These are phyloP conservation scores for Andrena bucephala DNA, from an alignment of 2,888 invertebrate genomes.

Conservation along the genomic window DNA sequence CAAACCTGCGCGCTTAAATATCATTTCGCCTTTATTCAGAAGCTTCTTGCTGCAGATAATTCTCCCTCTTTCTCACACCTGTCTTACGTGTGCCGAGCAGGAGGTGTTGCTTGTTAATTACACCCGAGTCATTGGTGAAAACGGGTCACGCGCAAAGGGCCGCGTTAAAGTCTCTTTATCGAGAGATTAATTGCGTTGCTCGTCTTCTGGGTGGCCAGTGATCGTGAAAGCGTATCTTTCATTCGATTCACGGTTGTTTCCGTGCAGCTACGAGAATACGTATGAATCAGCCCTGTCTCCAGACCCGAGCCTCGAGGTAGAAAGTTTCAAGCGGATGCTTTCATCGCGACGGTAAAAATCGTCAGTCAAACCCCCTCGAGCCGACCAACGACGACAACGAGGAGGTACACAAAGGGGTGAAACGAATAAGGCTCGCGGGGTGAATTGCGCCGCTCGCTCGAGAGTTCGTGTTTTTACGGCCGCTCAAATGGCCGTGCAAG, in stretches of 20 bases:
- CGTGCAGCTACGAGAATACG: background rate
- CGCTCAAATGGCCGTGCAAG: slow-evolving; percentile 6
- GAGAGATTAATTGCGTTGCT: slow-evolving; percentile 46
- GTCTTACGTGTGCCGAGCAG: background rate
- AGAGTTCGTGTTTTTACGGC: slow-evolving; percentile 30
- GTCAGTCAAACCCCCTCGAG: slow-evolving; percentile 18
- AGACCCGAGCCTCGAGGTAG: background rate
- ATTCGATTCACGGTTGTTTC: background rate
- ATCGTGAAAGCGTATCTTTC: slow-evolving; percentile 1
- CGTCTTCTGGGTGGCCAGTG: slow-evolving; percentile 7
- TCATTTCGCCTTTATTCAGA: background rate
- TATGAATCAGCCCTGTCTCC: background rate
- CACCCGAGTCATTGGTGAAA: slow-evolving; percentile 7
- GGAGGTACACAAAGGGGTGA: slow-evolving; percentile 26
- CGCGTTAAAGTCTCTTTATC: slow-evolving; percentile 19
- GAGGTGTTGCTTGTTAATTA: slow-evolving; percentile 31
- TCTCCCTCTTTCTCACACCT: background rate
- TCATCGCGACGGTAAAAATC: slow-evolving; percentile 19
- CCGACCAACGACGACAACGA: slow-evolving; percentile 1
- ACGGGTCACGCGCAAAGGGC: slow-evolving; percentile 7
- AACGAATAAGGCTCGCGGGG: slow-evolving; percentile 37
- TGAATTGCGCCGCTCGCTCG: slow-evolving; percentile 45
- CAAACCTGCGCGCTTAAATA: background rate
- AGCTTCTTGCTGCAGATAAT: background rate
- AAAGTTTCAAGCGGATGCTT: background rate